Percentiles rank a stretch among this genome's conserved stretches.
These are phyloP conservation scores for Euura lappo DNA, from an alignment of 1,140 invertebrate species.

Conservation along the genomic window DNA sequence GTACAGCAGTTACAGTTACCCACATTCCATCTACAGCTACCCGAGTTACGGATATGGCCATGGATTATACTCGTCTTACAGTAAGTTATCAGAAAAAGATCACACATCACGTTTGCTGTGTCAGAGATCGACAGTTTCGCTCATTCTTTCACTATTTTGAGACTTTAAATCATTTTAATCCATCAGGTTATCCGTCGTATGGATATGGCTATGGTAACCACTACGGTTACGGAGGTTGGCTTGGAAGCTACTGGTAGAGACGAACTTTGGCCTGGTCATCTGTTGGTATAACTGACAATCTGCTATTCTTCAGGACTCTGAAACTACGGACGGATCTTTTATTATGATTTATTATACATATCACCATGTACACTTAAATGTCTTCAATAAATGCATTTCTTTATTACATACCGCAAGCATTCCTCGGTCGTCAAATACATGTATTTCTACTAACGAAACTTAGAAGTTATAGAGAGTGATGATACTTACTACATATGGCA, in stretches of 20 bases:
- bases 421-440: no score
- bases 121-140: no score
- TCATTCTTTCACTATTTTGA: neutral
- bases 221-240: conserved; percentile 8
- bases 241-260: conserved; percentile 3
- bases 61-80: conserved; percentile 10
- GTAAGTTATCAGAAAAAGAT: neutral
- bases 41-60: conserved; percentile 8
- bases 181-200: conserved; percentile 13
- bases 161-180: no score
- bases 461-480: no score
- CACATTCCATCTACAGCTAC: conserved; percentile 1
- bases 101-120: no score
- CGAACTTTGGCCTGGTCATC: neutral
- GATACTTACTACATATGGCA: no score
- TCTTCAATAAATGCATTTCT: neutral
- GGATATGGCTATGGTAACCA: conserved; percentile 8
- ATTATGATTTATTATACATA: neutral
- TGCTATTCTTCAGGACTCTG: neutral
- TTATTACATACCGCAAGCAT: neutral
- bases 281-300: neutral
- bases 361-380: no score
- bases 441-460: no score
- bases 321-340: conserved; percentile 4
- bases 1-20: conserved; percentile 9